These are phyloP conservation scores for Drosophila niveifrons DNA, from an alignment of 2,888 invertebrate species.

Conservation along the genomic window DNA sequence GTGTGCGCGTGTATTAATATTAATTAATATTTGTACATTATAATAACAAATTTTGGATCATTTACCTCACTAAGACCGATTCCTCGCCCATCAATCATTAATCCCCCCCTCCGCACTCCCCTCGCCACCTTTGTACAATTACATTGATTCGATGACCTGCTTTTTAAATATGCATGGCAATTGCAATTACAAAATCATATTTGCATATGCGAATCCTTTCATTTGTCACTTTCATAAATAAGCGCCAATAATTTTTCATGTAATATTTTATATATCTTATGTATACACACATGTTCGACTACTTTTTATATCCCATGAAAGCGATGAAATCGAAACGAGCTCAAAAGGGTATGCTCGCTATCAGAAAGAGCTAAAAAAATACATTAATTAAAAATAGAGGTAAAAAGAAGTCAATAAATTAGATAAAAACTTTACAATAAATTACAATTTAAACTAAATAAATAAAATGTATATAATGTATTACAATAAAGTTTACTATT, in stretches of 20 bases:
- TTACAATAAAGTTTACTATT: no score
- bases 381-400: no score
- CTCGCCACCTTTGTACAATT: not conserved
- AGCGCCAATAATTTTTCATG: slow-evolving; percentile 59
- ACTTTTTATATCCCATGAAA: not conserved
- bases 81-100: slow-evolving; percentile 43
- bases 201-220: slow-evolving; percentile 69
- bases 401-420: no score
- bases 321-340: not conserved
- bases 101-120: slow-evolving; percentile 1
- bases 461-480: no score
- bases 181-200: slow-evolving; percentile 75
- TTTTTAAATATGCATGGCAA: slow-evolving; percentile 70
- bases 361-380: not conserved
- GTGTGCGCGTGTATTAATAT: slow-evolving; percentile 20
- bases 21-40: slow-evolving; percentile 27
- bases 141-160: slow-evolving; percentile 50
- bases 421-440: no score
- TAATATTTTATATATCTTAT: slow-evolving; percentile 33
- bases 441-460: no score
- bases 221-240: slow-evolving; percentile 72
- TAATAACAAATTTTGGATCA: slow-evolving; percentile 22
- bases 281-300: not conserved
- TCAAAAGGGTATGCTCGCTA: not conserved
- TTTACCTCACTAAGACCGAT: slow-evolving; percentile 16